Evolutionary conservation across 2,888 invertebrate species (phyloP), one percentile per base, ranked within the genome.

Genomic region (Alviniconcha strummeri): DNA sequence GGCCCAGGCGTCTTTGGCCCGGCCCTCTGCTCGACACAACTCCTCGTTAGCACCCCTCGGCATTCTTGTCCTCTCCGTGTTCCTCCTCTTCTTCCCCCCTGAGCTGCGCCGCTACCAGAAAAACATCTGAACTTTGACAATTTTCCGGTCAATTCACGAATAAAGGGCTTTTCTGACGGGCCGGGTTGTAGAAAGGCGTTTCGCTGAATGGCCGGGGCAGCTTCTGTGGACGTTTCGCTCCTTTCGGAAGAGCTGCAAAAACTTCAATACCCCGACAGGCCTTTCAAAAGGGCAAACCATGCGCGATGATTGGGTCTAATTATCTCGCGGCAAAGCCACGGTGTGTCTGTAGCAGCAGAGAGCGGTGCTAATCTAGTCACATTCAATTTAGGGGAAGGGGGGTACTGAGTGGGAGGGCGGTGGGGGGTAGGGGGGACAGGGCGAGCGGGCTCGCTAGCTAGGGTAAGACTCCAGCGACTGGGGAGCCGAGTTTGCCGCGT

Each of bases 221-320:
- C 60, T 60, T 82, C 64, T 75, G 67, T 64, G 82, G 75, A 74
- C 82, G 74, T 75, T 64, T 75, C 36, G 11, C 64, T 19, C 60
- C 75, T 19, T 15, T 36, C 78, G 60, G 19, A 56, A 64, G 78
- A 78, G 78, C 78, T 78, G 78, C 78, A 64, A 60, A 77, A 78
- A 36, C 57, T 76, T 78, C 78, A 60, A 60, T 78, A 78, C 78
- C 78, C 64, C 78, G 78, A 64, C 82, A 77, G 77, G 67, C 77
- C 77, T 82, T 82, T 82, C 77, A 82, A 7, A 6, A 69, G 67
- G 52, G 54, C 77, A 77, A 82, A 57, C 82, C 69, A 77, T 52
- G 82, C 82, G 82, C 76, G 76, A 82, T 82, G 82, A 82, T 82
- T 77, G 69, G 82, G 69, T 82, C 82, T 82, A 82, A 82, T 82